Conservation (phyloP, 2,797 vertebrate genomes). For the Alcedo quadribrachys region DNA sequence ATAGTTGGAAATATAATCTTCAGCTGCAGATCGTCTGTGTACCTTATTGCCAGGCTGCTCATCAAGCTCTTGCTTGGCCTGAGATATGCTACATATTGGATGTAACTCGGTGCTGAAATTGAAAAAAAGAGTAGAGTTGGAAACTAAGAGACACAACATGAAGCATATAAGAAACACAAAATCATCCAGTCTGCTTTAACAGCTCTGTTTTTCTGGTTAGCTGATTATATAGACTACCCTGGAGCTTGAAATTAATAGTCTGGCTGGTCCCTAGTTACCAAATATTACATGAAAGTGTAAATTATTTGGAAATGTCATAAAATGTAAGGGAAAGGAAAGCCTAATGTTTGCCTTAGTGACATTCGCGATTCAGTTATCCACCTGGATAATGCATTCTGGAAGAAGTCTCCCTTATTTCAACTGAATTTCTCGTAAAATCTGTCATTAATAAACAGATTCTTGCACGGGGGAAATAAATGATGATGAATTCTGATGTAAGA, state of each 20-base stretch:
- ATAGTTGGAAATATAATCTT: constrained; percentile 56
- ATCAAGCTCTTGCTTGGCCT: constrained; percentile 53
- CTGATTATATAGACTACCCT: background rate
- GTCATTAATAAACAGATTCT: background rate
- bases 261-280: background rate
- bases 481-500: background rate
- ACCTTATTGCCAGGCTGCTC: background rate
- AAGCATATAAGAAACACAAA: background rate
- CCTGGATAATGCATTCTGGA: background rate
- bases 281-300: background rate
- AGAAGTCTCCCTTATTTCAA: background rate
- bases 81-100: constrained; percentile 79
- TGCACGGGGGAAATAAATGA: background rate
- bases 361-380: background rate
- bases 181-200: background rate
- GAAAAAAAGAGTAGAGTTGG: constrained; percentile 16
- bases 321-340: background rate
- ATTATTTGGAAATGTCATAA: background rate
- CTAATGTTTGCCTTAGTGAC: background rate
- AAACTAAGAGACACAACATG: background rate
- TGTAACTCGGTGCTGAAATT: constrained; percentile 80
- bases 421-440: background rate
- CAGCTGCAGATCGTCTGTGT: constrained; percentile 32
- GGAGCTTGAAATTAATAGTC: background rate
- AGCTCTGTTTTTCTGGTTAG: background rate